Conservation (phyloP, 1,140 invertebrate genomes). For the Hirudo medicinalis region DNA sequence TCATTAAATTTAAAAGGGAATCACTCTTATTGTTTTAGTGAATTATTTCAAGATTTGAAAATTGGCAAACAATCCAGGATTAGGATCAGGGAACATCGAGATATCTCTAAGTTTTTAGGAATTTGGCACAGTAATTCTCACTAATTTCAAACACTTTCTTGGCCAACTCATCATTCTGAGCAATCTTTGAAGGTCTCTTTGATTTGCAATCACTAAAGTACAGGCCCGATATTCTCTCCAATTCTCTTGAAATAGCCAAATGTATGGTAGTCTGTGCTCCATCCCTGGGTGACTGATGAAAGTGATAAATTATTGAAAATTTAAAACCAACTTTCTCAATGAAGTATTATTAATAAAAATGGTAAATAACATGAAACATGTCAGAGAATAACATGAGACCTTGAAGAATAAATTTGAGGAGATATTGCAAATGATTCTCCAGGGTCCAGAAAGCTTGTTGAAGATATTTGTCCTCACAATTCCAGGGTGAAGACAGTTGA, state of each 20-base stretch:
- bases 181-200: not conserved
- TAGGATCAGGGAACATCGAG: too few species aligned
- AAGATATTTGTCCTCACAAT: constrained; percentile 34
- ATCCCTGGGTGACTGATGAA: constrained; percentile 36
- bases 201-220: constrained; percentile 63
- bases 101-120: not conserved
- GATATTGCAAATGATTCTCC: constrained; percentile 14
- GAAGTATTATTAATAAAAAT: too few species aligned
- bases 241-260: constrained; percentile 51
- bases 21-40: too few species aligned
- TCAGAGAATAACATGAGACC: too few species aligned
- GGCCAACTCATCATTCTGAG: not conserved
- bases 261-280: constrained; percentile 43
- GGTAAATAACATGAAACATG: too few species aligned
- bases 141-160: constrained; percentile 14
- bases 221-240: constrained; percentile 59
- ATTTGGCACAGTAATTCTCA: not conserved
- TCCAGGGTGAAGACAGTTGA: constrained; percentile 38
- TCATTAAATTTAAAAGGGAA: too few species aligned
- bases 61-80: too few species aligned
- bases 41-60: too few species aligned
- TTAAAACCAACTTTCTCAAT: too few species aligned
- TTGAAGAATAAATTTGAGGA: constrained; percentile 15
- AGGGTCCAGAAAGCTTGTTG: constrained; percentile 24
- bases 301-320: constrained; percentile 13